A percentile compares a stretch with the other conserved stretches of the same genome.
Conservation (phyloP, 2,888 invertebrate species). For the Ischnura elegans region DNA sequence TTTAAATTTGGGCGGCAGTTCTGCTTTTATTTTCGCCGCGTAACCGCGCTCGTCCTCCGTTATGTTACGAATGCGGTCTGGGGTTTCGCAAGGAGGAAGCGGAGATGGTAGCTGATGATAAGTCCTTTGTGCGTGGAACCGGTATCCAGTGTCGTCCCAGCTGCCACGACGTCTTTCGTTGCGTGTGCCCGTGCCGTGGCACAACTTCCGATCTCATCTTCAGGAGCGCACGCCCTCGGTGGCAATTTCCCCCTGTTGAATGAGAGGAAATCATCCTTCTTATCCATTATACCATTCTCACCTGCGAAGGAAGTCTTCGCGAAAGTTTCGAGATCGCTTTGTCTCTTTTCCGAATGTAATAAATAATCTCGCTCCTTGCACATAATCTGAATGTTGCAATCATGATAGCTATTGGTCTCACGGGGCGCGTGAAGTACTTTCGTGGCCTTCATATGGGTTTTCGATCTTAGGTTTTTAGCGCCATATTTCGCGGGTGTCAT, state of each 20-base stretch:
- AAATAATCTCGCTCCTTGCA: too few relatives aligned
- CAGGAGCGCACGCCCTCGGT: background rate
- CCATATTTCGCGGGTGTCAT: too few relatives aligned
- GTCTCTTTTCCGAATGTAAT: too few relatives aligned
- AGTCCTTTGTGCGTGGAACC: background rate
- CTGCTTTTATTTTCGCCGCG: background rate
- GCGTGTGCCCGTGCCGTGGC: background rate
- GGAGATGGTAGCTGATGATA: background rate
- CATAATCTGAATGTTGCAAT: too few relatives aligned
- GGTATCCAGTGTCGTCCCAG: constrained; percentile 1
- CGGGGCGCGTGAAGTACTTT: too few relatives aligned
- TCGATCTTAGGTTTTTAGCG: too few relatives aligned
- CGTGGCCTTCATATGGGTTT: too few relatives aligned
- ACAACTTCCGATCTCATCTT: background rate
- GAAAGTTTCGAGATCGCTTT: too few relatives aligned
- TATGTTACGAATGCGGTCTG: background rate
- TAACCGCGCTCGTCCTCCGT: background rate
- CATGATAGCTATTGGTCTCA: too few relatives aligned
- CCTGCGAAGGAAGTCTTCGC: too few relatives aligned
- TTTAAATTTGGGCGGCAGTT: background rate
- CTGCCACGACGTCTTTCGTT: background rate
- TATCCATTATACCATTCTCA: too few relatives aligned
- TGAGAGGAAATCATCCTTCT: too few relatives aligned
- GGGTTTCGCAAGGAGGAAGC: background rate
- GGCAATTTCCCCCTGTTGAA: background rate